Evolutionary conservation across 2,888 invertebrate species (phyloP).

Genomic region (Cinara cedri): DNA sequence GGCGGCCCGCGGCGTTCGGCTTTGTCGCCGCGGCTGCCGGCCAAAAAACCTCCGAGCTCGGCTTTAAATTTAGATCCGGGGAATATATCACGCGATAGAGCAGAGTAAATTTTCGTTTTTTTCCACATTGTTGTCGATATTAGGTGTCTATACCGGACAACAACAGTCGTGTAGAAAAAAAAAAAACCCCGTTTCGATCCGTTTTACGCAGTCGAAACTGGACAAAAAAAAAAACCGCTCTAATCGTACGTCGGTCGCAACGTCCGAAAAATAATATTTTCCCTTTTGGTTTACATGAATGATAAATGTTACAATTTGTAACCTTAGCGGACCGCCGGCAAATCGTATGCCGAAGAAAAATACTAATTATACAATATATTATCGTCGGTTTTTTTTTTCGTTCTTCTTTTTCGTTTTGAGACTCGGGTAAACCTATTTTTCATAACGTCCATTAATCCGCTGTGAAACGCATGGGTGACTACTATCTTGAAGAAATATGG

Average conservation of each 20-base stretch:
- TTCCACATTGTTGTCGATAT: too few species aligned
- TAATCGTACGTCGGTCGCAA: too few species aligned
- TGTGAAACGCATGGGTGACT: neutral
- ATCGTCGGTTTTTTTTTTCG: too few species aligned
- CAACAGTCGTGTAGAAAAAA: too few species aligned
- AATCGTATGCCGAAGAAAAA: neutral
- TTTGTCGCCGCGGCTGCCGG: neutral
- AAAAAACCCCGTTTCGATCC: neutral
- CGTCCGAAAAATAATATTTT: too few species aligned
- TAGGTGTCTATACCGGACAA: too few species aligned
- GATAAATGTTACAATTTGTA: too few species aligned
- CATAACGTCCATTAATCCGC: neutral
- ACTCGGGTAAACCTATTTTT: conserved; percentile 12
- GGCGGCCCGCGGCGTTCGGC: too few species aligned
- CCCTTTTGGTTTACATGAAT: too few species aligned
- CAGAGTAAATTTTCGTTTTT: neutral
- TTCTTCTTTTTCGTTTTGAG: conserved; percentile 15
- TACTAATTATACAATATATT: neutral
- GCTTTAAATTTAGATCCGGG: conserved; percentile 55
- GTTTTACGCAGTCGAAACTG: neutral
- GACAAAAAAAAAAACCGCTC: neutral
- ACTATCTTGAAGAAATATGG: too few species aligned
- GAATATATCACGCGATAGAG: neutral
- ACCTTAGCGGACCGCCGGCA: too few species aligned
- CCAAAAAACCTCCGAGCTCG: conserved; percentile 20